Evolutionary conservation across 2,113 vertebrate genomes (phyloP).

Genomic region (Brachyhypopomus occidentalis): DNA sequence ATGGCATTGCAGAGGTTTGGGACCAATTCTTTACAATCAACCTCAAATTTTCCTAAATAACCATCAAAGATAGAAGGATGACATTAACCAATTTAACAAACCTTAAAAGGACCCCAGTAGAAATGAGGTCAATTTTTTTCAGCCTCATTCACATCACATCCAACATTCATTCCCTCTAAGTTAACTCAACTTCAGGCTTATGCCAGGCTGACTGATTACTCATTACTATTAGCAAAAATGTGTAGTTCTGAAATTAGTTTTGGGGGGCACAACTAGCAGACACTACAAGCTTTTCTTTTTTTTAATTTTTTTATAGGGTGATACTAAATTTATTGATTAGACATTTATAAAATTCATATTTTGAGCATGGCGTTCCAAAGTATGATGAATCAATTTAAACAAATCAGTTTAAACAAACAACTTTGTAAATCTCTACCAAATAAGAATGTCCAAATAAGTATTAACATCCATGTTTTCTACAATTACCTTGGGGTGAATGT

Average conservation of each 20-base stretch:
- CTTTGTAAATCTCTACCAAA: no score
- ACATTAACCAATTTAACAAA: slow-evolving; percentile 31
- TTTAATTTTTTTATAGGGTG: not conserved
- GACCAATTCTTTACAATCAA: slow-evolving; percentile 39
- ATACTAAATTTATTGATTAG: not conserved
- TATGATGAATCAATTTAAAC: no score
- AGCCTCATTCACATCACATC: not conserved
- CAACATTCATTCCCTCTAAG: not conserved
- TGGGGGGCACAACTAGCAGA: not conserved
- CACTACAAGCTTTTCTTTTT: not conserved
- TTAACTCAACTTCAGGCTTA: slow-evolving; percentile 6
- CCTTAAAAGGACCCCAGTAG: not conserved
- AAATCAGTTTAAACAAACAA: no score
- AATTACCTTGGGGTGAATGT: no score
- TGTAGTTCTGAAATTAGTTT: not conserved
- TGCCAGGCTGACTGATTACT: slow-evolving; percentile 51
- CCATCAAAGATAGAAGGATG: slow-evolving; percentile 21
- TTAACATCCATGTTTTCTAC: no score
- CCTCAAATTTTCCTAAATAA: slow-evolving; percentile 32
- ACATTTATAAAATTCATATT: no score
- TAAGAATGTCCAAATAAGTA: no score
- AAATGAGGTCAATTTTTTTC: slow-evolving; percentile 3
- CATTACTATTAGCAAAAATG: not conserved
- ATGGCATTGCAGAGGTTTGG: slow-evolving; percentile 29
- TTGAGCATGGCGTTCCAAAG: no score